These are phyloP conservation scores for Omphaloscelis lunosa DNA, from an alignment of 2,888 invertebrate species.

Conservation along the genomic window DNA sequence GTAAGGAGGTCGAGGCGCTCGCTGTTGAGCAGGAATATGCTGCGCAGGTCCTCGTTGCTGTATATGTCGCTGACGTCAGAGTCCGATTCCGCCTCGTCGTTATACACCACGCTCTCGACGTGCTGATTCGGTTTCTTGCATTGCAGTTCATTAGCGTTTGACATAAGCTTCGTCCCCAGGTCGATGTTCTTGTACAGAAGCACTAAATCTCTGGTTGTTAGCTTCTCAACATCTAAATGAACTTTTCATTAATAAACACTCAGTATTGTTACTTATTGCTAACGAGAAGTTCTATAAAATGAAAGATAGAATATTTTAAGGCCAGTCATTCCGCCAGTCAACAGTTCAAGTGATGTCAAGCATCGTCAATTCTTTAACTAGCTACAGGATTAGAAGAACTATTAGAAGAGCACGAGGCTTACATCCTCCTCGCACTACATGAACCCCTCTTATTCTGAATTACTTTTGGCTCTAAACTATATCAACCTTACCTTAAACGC, in stretches of 20 bases:
- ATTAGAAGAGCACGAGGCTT: neutral
- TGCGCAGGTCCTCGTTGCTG: conserved; percentile 78
- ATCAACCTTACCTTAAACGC: too few species aligned
- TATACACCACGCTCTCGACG: conserved; percentile 83
- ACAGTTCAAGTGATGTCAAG: neutral
- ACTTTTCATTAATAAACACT: conserved; percentile 3
- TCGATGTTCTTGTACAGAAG: conserved; percentile 86
- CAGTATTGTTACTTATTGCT: neutral
- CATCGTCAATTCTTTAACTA: neutral
- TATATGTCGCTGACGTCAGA: conserved; percentile 80
- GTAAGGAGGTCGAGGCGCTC: conserved; percentile 81
- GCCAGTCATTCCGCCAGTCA: neutral
- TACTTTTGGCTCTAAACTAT: neutral
- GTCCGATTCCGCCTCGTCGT: conserved; percentile 83
- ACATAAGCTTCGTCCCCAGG: conserved; percentile 77
- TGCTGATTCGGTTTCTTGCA: conserved; percentile 78
- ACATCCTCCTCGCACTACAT: neutral
- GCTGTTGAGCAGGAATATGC: conserved; percentile 78
- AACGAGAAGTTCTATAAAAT: neutral
- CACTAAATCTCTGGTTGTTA: conserved; percentile 81
- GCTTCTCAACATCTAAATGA: conserved; percentile 72
- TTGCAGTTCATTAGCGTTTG: conserved; percentile 70
- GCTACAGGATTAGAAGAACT: neutral
- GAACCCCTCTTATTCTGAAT: neutral
- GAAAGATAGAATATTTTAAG: neutral